Percentiles rank a stretch among this genome's conserved stretches.
Conservation (phyloP, 2,797 vertebrate species). For the Propithecus deckenii region DNA sequence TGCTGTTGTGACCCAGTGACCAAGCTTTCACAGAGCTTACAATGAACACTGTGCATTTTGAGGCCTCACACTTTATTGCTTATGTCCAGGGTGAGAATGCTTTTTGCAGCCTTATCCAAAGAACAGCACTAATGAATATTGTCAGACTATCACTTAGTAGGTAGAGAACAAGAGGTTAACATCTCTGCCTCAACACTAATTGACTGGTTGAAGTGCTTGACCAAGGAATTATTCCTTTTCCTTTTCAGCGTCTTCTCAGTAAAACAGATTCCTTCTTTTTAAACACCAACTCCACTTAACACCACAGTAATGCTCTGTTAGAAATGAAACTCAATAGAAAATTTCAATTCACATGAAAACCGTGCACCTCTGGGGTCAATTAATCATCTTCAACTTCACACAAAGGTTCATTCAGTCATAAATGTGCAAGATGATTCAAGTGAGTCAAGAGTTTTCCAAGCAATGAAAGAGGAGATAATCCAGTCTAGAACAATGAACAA, state of each 20-base stretch:
- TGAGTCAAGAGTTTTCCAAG: neutral
- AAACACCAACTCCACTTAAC: conserved; percentile 2
- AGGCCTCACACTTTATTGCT: conserved; percentile 38
- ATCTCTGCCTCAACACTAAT: conserved; percentile 47
- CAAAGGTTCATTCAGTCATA: neutral
- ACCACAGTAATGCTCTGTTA: neutral
- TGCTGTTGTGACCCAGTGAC: neutral
- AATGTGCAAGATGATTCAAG: neutral
- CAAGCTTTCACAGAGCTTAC: conserved; percentile 33
- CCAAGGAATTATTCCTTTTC: conserved; percentile 10
- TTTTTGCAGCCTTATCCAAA: conserved; percentile 7
- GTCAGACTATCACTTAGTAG: neutral
- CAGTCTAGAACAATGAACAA: neutral
- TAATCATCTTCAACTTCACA: conserved; percentile 12
- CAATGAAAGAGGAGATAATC: neutral
- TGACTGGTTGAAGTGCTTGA: conserved; percentile 43
- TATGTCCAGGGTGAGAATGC: neutral
- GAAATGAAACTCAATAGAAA: neutral
- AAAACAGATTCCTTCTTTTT: conserved; percentile 30
- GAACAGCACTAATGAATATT: conserved; percentile 37
- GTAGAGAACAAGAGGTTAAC: conserved; percentile 26
- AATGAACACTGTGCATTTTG: neutral
- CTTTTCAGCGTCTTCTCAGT: neutral
- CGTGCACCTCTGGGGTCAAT: neutral
- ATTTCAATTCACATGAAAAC: conserved; percentile 25